Evolutionary conservation across 2,797 vertebrate species (phyloP).

Genomic region (Tokudaia muenninki): DNA sequence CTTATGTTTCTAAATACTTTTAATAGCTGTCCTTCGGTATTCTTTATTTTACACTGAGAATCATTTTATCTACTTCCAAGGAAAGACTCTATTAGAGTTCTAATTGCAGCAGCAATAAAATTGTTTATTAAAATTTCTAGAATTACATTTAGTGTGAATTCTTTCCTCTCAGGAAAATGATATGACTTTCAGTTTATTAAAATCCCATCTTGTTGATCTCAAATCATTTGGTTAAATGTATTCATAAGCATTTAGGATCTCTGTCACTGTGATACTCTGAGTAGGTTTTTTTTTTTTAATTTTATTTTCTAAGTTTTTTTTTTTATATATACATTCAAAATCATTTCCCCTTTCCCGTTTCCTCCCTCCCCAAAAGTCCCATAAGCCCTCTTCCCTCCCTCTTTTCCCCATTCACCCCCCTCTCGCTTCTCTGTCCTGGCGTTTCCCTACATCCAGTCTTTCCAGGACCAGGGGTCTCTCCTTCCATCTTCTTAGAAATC

Average conservation of each 20-base stretch:
- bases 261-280: conserved; percentile 28
- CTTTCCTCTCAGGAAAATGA: conserved; percentile 13
- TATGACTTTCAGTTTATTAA: conserved; percentile 54
- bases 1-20: background rate
- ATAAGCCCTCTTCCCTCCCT: too few relatives aligned
- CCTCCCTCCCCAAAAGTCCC: too few relatives aligned
- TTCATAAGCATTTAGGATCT: conserved; percentile 40
- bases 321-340: too few relatives aligned
- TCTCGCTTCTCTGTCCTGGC: too few relatives aligned
- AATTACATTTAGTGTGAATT: conserved; percentile 54
- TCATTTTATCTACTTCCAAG: conserved; percentile 42
- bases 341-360: too few relatives aligned
- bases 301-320: too few relatives aligned
- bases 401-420: too few relatives aligned
- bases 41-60: conserved; percentile 49
- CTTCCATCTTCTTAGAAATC: too few relatives aligned
- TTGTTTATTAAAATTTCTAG: conserved; percentile 47
- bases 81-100: conserved; percentile 17
- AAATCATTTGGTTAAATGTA: conserved; percentile 56
- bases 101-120: conserved; percentile 37
- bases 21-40: conserved; percentile 39
- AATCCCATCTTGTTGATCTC: background rate
- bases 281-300: conserved; percentile 48
- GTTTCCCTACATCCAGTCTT: too few relatives aligned
- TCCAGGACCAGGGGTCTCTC: too few relatives aligned